Percentiles rank a stretch among this genome's conserved stretches.
phyloP scores from a whole-genome alignment of 2,888 invertebrate genomes.

The Temnothorax ravouxi region DNA sequence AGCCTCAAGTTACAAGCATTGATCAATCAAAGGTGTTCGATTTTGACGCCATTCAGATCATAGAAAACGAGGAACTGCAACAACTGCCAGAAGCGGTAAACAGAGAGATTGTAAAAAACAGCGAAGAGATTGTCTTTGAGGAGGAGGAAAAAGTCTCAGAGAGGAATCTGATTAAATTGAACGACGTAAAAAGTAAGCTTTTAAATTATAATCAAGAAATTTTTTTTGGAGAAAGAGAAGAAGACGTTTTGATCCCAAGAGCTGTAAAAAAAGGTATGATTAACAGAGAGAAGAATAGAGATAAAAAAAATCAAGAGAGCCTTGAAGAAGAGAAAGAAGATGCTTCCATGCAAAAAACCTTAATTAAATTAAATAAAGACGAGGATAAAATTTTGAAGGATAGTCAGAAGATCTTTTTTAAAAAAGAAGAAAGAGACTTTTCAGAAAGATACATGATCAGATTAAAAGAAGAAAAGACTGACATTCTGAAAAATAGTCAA shows the following conservation, averaged over 20 bases:
- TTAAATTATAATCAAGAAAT: background rate
- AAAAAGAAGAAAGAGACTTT: background rate
- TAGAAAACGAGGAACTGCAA: slow-evolving; percentile 77
- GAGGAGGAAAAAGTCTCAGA: slow-evolving; percentile 60
- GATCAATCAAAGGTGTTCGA: slow-evolving; percentile 74
- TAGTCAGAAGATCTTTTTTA: background rate
- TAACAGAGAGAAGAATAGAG: background rate
- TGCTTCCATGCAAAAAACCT: background rate
- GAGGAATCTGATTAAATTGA: background rate
- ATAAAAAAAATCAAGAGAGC: background rate
- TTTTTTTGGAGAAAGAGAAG: background rate
- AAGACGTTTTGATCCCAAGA: slow-evolving; percentile 2
- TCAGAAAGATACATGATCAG: background rate
- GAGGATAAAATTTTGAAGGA: background rate
- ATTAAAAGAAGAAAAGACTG: background rate
- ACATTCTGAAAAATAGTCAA: background rate
- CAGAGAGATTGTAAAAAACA: slow-evolving; percentile 79
- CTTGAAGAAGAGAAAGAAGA: background rate
- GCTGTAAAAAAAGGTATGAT: background rate
- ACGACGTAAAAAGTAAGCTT: background rate
- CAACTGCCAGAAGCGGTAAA: slow-evolving; percentile 80
- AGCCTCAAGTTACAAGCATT: slow-evolving; percentile 28
- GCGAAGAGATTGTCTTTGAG: slow-evolving; percentile 79
- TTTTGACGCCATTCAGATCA: slow-evolving; percentile 79
- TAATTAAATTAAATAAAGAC: background rate